A percentile compares a stretch with the other conserved stretches of the same genome.
Conservation (phyloP, 2,888 invertebrate species). For the Drosophila stalkeri region DNA sequence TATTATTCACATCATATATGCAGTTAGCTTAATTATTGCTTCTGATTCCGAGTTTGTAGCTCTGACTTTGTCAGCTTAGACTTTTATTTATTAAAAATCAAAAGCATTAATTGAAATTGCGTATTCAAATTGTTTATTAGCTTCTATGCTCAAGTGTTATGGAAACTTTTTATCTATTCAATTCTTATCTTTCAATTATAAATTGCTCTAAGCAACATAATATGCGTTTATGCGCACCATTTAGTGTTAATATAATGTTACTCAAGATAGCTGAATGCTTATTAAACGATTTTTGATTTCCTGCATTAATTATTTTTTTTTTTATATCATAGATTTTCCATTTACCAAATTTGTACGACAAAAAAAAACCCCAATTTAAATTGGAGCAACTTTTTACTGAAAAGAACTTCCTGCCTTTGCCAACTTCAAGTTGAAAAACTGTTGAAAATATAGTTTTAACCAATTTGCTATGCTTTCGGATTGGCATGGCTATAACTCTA, state of each 20-base stretch:
- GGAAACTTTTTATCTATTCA: neutral
- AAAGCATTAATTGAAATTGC: neutral
- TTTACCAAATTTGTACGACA: neutral
- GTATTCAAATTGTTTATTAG: neutral
- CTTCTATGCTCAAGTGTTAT: neutral
- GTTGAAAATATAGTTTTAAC: neutral
- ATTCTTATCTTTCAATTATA: neutral
- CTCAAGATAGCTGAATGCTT: neutral
- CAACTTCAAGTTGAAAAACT: neutral
- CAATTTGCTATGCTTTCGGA: neutral
- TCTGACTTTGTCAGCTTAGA: no score
- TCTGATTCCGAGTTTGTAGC: no score
- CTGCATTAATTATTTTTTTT: neutral
- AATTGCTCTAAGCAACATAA: neutral
- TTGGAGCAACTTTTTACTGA: neutral
- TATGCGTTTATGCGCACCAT: neutral
- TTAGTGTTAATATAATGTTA: neutral
- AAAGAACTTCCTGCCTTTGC: neutral
- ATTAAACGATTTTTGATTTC: neutral
- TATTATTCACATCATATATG: no score
- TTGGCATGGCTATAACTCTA: no score
- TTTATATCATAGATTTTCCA: neutral
- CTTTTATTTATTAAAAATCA: no score
- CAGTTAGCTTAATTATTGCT: no score
- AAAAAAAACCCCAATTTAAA: neutral